A percentile compares a stretch with the other conserved stretches of the same genome.
phyloP scores from a whole-genome alignment of 2,797 vertebrate species.

The Darevskia nairensis region DNA sequence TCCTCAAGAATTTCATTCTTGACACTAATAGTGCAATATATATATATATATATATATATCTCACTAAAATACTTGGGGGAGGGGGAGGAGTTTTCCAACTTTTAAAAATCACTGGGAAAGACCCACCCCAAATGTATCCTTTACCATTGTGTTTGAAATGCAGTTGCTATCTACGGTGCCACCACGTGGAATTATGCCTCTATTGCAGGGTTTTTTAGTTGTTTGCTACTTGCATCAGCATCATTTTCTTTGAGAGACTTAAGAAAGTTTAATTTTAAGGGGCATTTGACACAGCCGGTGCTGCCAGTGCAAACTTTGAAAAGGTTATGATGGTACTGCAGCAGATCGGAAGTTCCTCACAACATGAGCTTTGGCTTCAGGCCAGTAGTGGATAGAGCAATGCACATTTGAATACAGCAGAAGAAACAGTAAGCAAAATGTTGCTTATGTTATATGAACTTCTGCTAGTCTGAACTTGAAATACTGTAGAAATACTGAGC shows the following conservation, averaged over 20 bases:
- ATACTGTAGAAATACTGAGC: not conserved
- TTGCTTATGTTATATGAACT: not conserved
- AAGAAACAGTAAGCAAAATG: conserved; percentile 1
- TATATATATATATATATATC: too few species aligned
- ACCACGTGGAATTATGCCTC: conserved; percentile 70
- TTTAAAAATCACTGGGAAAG: not conserved
- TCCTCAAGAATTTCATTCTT: not conserved
- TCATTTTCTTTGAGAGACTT: not conserved
- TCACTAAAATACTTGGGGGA: not conserved
- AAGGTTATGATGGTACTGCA: not conserved
- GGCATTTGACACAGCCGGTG: not conserved
- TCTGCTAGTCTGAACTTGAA: not conserved
- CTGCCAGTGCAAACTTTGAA: not conserved
- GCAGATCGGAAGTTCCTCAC: not conserved
- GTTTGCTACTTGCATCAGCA: not conserved
- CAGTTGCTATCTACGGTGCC: conserved; percentile 73
- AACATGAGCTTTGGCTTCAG: not conserved
- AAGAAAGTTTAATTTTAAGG: not conserved
- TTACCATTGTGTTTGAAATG: conserved; percentile 21
- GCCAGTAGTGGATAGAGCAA: not conserved
- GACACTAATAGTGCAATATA: not conserved
- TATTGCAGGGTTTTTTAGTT: not conserved
- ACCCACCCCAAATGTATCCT: not conserved
- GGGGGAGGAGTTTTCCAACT: not conserved
- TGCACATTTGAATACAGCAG: not conserved